Evolutionary conservation across 2,113 vertebrate genomes (phyloP).

Genomic region (Oryctolagus cuniculus): mOryCun1.1 NC_091441.1:29348001-29348500

Average conservation of each 20-base stretch:
- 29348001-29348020: not conserved
- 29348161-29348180: no score
- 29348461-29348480: not conserved
- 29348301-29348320: not conserved
- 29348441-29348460: slow-evolving; percentile 40
- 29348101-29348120: not conserved
- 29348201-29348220: not conserved
- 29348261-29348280: not conserved
- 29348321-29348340: not conserved
- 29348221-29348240: not conserved
- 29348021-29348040: not conserved
- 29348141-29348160: not conserved
- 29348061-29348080: not conserved
- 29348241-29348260: not conserved
- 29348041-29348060: not conserved
- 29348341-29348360: not conserved
- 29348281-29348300: not conserved
- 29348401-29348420: not conserved
- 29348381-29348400: not conserved
- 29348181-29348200: not conserved
- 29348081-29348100: not conserved
- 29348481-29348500: slow-evolving; percentile 55
- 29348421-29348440: not conserved
- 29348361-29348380: not conserved
- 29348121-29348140: not conserved